These are phyloP conservation scores for Datnioides undecimradiatus DNA, from an alignment of 2,113 vertebrate genomes.

Conservation along the genomic window DNA sequence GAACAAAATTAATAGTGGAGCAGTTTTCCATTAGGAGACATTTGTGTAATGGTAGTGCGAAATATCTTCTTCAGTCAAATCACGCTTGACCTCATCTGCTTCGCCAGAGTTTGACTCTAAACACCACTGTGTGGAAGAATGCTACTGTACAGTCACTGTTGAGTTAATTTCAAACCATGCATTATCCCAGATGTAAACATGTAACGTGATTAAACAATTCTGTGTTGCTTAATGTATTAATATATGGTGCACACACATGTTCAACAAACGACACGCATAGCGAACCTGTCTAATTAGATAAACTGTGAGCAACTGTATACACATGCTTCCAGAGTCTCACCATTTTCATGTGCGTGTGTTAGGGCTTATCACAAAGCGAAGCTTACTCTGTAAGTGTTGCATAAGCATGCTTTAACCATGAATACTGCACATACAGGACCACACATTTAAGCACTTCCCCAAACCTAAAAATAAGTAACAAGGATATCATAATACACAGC, in stretches of 20 bases:
- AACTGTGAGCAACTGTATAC: neutral
- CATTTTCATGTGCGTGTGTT: constrained; percentile 26
- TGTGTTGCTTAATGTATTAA: constrained; percentile 17
- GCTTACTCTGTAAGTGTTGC: constrained; percentile 28
- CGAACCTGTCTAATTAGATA: constrained; percentile 37
- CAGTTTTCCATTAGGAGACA: constrained; percentile 23
- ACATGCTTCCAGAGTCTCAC: constrained; percentile 10
- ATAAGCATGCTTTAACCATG: constrained; percentile 32
- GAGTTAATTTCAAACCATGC: neutral
- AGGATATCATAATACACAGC: constrained; percentile 22
- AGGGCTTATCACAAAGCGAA: constrained; percentile 8
- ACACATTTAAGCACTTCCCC: constrained; percentile 21
- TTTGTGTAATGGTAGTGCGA: neutral
- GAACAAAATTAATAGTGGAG: constrained; percentile 20
- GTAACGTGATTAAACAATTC: constrained; percentile 44
- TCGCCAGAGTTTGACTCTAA: neutral
- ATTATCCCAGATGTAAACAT: constrained; percentile 10
- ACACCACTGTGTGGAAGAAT: neutral
- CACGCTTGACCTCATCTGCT: neutral
- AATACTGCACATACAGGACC: constrained; percentile 18
- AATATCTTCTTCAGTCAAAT: neutral
- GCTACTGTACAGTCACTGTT: neutral
- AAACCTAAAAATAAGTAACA: constrained; percentile 40
- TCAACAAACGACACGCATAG: neutral
- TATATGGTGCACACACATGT: neutral